These are phyloP conservation scores for Tipula confusa DNA, from an alignment of 2,888 invertebrate genomes.

Conservation along the genomic window DNA sequence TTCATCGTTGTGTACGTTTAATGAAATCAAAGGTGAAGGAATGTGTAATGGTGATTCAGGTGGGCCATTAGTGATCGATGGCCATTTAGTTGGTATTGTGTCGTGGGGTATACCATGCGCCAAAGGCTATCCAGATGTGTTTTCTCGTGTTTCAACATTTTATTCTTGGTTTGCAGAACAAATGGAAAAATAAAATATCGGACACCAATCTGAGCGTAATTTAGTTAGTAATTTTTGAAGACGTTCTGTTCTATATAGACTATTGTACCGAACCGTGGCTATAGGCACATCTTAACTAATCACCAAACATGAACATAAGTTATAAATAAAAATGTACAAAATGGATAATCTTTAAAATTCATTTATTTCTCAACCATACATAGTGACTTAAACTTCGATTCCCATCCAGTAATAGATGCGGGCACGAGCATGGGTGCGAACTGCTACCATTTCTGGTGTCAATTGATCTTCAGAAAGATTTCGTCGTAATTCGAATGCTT, in stretches of 20 bases:
- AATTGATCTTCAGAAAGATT: neutral
- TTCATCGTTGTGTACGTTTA: neutral
- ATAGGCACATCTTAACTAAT: too few relatives aligned
- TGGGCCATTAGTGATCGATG: conserved; percentile 45
- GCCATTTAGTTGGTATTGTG: conserved; percentile 46
- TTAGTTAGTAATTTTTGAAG: too few relatives aligned
- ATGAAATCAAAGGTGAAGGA: conserved; percentile 37
- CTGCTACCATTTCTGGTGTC: neutral
- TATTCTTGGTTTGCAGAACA: neutral
- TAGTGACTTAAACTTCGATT: neutral
- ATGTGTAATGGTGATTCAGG: conserved; percentile 46
- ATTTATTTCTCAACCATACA: too few relatives aligned
- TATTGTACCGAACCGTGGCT: too few relatives aligned
- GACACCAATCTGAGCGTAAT: too few relatives aligned
- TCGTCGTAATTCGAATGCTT: neutral
- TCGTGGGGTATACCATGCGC: conserved; percentile 49
- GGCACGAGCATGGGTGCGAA: neutral
- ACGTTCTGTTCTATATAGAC: too few relatives aligned
- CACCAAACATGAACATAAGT: too few relatives aligned
- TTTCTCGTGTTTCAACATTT: conserved; percentile 45
- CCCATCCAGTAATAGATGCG: neutral
- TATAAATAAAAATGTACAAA: too few relatives aligned
- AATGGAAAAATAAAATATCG: too few relatives aligned
- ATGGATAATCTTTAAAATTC: neutral
- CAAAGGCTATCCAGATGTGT: conserved; percentile 46